These are phyloP conservation scores for Pterostichus madidus DNA, from an alignment of 2,888 invertebrate genomes.

Conservation along the genomic window DNA sequence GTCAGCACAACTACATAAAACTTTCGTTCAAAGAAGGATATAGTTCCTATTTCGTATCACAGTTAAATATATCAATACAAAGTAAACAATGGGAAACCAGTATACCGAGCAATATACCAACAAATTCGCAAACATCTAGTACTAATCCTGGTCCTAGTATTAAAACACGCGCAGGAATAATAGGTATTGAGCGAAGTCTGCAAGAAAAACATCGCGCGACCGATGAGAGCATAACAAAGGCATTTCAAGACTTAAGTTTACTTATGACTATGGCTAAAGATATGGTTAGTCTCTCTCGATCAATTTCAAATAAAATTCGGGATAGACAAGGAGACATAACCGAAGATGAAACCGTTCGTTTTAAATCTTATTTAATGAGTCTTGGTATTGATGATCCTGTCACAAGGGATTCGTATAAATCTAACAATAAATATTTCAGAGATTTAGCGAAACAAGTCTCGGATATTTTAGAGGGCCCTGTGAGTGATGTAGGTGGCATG, in stretches of 20 bases:
- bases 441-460: constrained; percentile 93
- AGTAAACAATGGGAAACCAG: constrained; percentile 83
- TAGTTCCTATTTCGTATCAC: constrained; percentile 81
- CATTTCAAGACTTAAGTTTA: constrained; percentile 96
- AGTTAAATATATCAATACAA: constrained; percentile 82
- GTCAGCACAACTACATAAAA: constrained; percentile 87
- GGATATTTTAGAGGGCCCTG: constrained; percentile 88
- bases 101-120: constrained; percentile 71
- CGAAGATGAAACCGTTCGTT: constrained; percentile 97
- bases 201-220: constrained; percentile 94
- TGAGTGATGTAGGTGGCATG: constrained; percentile 95
- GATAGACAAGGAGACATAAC: constrained; percentile 97
- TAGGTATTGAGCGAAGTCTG: constrained; percentile 96
- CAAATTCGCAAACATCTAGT: constrained; percentile 73
- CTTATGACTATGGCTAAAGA: constrained; percentile 98
- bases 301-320: constrained; percentile 94
- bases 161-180: constrained; percentile 92
- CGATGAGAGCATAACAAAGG: constrained; percentile 93
- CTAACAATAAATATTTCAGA: constrained; percentile 90
- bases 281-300: constrained; percentile 96
- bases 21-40: constrained; percentile 93
- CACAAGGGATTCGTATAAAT: constrained; percentile 93
- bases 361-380: constrained; percentile 97
- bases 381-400: constrained; percentile 99
- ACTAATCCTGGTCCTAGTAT: constrained; percentile 77